Conservation (phyloP, 2,113 vertebrate genomes). For the Calidris pugnax region DNA sequence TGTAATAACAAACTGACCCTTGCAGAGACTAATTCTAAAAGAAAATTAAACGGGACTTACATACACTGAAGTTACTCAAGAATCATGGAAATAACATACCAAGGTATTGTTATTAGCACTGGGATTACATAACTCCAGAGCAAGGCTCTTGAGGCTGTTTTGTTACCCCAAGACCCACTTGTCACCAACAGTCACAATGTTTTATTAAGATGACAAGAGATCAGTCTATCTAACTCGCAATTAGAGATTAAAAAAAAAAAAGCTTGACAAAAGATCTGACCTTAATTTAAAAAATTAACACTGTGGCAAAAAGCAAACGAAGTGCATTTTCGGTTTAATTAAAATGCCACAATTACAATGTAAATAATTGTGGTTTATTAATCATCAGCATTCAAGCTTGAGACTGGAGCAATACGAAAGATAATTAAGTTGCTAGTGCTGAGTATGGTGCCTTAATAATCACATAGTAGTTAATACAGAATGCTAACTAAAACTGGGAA, state of each 20-base stretch:
- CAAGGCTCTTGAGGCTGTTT: background rate
- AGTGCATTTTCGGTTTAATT: slow-evolving; percentile 75
- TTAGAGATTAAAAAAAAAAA: slow-evolving; percentile 8
- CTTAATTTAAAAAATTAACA: slow-evolving; percentile 64
- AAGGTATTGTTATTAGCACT: background rate
- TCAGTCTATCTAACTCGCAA: slow-evolving; percentile 47
- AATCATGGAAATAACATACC: background rate
- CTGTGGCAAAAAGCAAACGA: slow-evolving; percentile 33
- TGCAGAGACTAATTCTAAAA: background rate
- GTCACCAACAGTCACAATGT: slow-evolving; percentile 15
- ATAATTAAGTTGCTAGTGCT: slow-evolving; percentile 78
- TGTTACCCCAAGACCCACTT: background rate
- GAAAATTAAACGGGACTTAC: background rate
- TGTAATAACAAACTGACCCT: background rate
- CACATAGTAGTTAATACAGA: slow-evolving; percentile 74
- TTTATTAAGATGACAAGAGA: slow-evolving; percentile 48
- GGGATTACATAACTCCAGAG: background rate
- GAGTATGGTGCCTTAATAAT: slow-evolving; percentile 79
- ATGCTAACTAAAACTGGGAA: slow-evolving; percentile 69
- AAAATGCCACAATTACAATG: slow-evolving; percentile 73
- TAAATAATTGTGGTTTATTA: slow-evolving; percentile 83
- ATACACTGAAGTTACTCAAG: background rate
- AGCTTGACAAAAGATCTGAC: slow-evolving; percentile 31
- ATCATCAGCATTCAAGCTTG: slow-evolving; percentile 77
- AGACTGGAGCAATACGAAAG: slow-evolving; percentile 69